Conservation (phyloP, 1,140 invertebrate species). For the Pseudoatta argentina region DNA sequence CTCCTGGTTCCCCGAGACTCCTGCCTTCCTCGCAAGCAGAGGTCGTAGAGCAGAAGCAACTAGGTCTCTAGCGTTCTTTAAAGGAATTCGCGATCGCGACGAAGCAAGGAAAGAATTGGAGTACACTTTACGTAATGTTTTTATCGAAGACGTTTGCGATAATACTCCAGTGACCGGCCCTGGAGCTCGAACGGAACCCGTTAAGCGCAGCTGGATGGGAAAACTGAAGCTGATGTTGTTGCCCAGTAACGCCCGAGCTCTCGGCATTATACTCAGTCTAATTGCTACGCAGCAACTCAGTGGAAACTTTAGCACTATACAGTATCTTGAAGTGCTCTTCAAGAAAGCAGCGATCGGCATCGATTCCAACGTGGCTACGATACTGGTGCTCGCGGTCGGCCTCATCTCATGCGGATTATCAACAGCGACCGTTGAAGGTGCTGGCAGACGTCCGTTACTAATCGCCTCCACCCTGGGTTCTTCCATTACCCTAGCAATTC, state of each 20-base stretch:
- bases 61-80: conserved; percentile 88
- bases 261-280: conserved; percentile 90
- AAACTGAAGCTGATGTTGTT: conserved; percentile 74
- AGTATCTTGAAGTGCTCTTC: conserved; percentile 92
- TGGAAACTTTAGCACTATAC: conserved; percentile 92
- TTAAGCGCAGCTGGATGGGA: conserved; percentile 73
- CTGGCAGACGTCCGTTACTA: conserved; percentile 90
- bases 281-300: conserved; percentile 92
- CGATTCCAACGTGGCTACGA: conserved; percentile 87
- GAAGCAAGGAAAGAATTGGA: conserved; percentile 89
- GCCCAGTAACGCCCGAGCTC: conserved; percentile 88
- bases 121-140: conserved; percentile 85
- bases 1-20: conserved; percentile 92
- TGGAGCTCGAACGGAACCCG: neutral
- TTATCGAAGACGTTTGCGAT: conserved; percentile 85
- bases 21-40: conserved; percentile 89
- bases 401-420: conserved; percentile 89
- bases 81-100: conserved; percentile 85
- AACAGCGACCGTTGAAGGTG: conserved; percentile 90
- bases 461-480: conserved; percentile 88
- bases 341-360: conserved; percentile 87
- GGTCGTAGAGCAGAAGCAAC: conserved; percentile 88
- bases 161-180: conserved; percentile 76
- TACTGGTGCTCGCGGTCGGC: conserved; percentile 91
- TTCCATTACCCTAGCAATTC: conserved; percentile 86